These are phyloP conservation scores for Toxotes lorentzi DNA, from an alignment of 2,797 vertebrate species.

Conservation along the genomic window DNA sequence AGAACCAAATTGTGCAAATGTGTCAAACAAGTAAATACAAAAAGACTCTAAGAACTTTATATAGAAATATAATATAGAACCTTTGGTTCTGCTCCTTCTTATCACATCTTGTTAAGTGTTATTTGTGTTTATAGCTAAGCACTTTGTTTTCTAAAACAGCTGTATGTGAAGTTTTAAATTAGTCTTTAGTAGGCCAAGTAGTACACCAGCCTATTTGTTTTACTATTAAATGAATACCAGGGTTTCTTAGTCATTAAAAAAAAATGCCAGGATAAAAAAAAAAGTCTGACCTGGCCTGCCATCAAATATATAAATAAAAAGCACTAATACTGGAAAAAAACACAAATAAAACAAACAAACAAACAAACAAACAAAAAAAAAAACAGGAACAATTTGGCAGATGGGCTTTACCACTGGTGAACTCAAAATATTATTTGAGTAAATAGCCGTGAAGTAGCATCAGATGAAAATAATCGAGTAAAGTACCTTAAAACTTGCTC, in stretches of 20 bases:
- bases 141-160: not conserved
- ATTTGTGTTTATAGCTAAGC: not conserved
- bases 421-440: too few relatives aligned
- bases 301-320: not conserved
- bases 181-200: not conserved
- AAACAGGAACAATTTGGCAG: too few relatives aligned
- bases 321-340: too few relatives aligned
- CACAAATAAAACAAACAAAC: too few relatives aligned
- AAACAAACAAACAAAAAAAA: too few relatives aligned
- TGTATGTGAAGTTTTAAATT: not conserved
- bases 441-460: not conserved
- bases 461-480: not conserved
- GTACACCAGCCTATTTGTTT: not conserved
- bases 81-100: not conserved
- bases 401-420: not conserved
- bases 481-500: not conserved
- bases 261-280: too few relatives aligned
- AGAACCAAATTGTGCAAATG: fast-evolving
- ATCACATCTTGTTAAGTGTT: not conserved
- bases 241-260: too few relatives aligned
- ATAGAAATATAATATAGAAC: too few relatives aligned
- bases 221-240: too few relatives aligned
- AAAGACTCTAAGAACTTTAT: not conserved
- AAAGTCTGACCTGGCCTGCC: not conserved
- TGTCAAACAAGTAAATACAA: not conserved